Evolutionary conservation across 1,140 invertebrate species (phyloP).

Genomic region (Globodera ellingtonae): DNA sequence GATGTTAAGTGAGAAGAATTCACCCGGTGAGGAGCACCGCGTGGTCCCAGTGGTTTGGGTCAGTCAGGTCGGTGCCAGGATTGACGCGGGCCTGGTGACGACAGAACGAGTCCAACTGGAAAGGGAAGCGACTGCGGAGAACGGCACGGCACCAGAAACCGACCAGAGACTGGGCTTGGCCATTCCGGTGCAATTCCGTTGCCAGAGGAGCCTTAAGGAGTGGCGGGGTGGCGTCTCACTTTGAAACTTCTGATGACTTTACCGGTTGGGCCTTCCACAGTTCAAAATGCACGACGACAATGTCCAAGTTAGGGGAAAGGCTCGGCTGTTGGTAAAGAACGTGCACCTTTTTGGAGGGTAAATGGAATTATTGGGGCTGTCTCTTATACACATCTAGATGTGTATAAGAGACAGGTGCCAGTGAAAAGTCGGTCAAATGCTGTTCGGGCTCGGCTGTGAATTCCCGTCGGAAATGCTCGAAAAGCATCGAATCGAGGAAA

Average conservation of each 20-base stretch:
- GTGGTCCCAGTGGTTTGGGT: conserved; percentile 69
- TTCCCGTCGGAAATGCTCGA: conserved; percentile 61
- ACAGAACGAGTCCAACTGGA: conserved; percentile 56
- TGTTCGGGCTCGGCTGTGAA: conserved; percentile 59
- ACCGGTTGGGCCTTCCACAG: conserved; percentile 64
- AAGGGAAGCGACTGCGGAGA: not conserved
- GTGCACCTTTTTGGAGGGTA: conserved; percentile 32
- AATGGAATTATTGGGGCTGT: not conserved
- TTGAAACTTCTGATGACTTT: conserved; percentile 12
- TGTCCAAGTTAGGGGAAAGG: conserved; percentile 61
- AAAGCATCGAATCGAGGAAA: conserved; percentile 62
- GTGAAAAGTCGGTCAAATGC: conserved; percentile 61
- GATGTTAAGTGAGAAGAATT: not conserved
- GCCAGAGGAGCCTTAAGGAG: conserved; percentile 44
- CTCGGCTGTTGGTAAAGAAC: conserved; percentile 65
- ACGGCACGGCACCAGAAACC: not conserved
- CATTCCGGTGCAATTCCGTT: conserved; percentile 62
- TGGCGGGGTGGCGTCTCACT: not conserved
- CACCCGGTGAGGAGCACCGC: conserved; percentile 69
- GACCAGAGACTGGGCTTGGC: conserved; percentile 62
- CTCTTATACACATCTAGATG: no score
- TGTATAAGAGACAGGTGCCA: no score
- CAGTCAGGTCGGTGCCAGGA: conserved; percentile 63
- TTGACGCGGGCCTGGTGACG: conserved; percentile 64
- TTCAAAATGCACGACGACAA: conserved; percentile 64